These are phyloP conservation scores for Tridacna gigas DNA, from an alignment of 2,888 invertebrate species.

Conservation along the genomic window DNA sequence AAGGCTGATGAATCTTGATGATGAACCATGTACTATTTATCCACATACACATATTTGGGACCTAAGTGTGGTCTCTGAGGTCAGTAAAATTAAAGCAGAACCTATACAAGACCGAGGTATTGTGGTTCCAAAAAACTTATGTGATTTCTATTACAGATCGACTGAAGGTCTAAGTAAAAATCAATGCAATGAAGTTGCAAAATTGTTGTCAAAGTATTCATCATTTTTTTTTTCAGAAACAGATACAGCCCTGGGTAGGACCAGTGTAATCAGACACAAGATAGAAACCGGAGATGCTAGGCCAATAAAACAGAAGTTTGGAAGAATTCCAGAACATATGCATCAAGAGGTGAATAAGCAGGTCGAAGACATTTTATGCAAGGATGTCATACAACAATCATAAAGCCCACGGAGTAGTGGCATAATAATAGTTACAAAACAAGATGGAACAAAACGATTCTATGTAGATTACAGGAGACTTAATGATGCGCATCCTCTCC, in stretches of 20 bases:
- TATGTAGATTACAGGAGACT: constrained; percentile 42
- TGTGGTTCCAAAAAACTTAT: no score
- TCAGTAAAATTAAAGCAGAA: no score
- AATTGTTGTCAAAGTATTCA: constrained; percentile 39
- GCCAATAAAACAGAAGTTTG: constrained; percentile 46
- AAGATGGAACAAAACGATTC: constrained; percentile 37
- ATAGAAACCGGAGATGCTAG: constrained; percentile 37
- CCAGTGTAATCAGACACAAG: neutral
- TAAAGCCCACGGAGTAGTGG: constrained; percentile 45
- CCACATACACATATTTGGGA: no score
- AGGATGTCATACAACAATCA: no score
- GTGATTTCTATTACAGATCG: constrained; percentile 28
- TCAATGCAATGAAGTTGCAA: constrained; percentile 26
- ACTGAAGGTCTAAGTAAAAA: constrained; percentile 5
- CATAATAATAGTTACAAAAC: constrained; percentile 44
- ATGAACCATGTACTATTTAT: no score
- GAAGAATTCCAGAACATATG: constrained; percentile 24
- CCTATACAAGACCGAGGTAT: no score
- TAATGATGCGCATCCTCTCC: constrained; percentile 39
- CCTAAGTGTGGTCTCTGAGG: no score
- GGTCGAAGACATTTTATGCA: no score
- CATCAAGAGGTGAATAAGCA: constrained; percentile 38
- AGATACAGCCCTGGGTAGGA: constrained; percentile 15
- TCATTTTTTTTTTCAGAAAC: constrained; percentile 31
- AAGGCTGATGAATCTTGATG: no score